Evolutionary conservation across 2,888 invertebrate species (phyloP).

Genomic region (Sceliomorpha sp.): DNA sequence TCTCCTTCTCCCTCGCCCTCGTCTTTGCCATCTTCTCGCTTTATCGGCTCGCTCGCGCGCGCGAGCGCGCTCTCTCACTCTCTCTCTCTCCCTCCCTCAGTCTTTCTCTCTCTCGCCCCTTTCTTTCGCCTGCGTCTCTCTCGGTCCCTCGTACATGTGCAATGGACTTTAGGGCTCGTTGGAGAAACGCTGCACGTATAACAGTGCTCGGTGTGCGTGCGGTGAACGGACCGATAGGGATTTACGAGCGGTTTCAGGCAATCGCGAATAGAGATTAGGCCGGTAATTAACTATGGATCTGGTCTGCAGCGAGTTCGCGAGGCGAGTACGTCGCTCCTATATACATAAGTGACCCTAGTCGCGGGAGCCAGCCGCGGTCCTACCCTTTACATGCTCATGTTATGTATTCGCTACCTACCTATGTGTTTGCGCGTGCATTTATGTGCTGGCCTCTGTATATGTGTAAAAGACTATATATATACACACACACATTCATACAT

Average conservation of each 20-base stretch:
- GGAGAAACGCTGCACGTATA: slow-evolving; percentile 53
- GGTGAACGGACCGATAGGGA: slow-evolving; percentile 77
- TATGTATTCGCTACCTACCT: slow-evolving; percentile 49
- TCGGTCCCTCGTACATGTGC: slow-evolving; percentile 22
- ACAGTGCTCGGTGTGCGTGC: slow-evolving; percentile 64
- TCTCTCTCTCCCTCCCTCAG: slow-evolving; percentile 33
- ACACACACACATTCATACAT: neutral
- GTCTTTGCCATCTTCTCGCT: slow-evolving; percentile 48
- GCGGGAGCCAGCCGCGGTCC: slow-evolving; percentile 71
- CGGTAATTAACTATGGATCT: slow-evolving; percentile 80
- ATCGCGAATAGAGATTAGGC: slow-evolving; percentile 80
- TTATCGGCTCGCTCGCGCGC: slow-evolving; percentile 45
- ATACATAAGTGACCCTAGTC: slow-evolving; percentile 73
- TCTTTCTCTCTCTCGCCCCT: slow-evolving; percentile 20
- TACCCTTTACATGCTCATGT: slow-evolving; percentile 67
- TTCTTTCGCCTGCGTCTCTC: slow-evolving; percentile 15
- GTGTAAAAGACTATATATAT: too few species aligned
- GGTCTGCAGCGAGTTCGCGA: slow-evolving; percentile 73
- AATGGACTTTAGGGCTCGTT: slow-evolving; percentile 55
- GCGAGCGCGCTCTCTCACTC: slow-evolving; percentile 26
- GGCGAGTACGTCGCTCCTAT: slow-evolving; percentile 61
- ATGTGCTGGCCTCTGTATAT: too few species aligned
- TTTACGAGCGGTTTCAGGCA: slow-evolving; percentile 80
- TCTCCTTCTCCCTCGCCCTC: slow-evolving; percentile 26
- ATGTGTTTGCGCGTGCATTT: slow-evolving; percentile 10